Evolutionary conservation across 2,113 vertebrate genomes (phyloP).

Genomic region (Lamprologus speciosus): DNA sequence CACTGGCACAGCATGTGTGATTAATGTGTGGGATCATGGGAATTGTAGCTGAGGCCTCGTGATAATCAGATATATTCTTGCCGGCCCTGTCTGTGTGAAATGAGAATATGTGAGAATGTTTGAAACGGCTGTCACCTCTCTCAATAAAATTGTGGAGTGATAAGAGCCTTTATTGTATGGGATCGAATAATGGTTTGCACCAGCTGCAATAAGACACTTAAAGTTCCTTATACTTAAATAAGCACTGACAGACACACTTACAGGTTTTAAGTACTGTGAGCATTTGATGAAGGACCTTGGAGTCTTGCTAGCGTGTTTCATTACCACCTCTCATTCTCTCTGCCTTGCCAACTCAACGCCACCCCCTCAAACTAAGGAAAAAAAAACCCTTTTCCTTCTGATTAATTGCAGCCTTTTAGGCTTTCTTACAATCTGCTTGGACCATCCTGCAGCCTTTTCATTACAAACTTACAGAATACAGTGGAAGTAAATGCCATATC

Average conservation of each 20-base stretch:
- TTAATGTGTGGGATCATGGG: neutral
- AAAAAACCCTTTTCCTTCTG: neutral
- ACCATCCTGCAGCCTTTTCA: constrained; percentile 45
- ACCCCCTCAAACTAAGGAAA: neutral
- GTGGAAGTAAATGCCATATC: constrained; percentile 56
- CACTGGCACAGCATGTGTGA: neutral
- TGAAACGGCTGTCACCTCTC: neutral
- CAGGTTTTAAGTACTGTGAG: neutral
- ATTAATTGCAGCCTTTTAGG: constrained; percentile 57
- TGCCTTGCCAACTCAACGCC: neutral
- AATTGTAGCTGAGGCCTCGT: neutral
- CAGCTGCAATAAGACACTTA: neutral
- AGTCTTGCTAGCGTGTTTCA: constrained; percentile 18
- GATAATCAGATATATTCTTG: neutral
- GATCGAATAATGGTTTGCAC: neutral
- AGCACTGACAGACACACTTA: constrained; percentile 1
- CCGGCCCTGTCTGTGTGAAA: neutral
- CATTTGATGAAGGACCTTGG: constrained; percentile 18
- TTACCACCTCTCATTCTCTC: constrained; percentile 14
- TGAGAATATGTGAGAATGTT: neutral
- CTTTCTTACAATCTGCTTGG: constrained; percentile 24
- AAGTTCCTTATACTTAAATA: constrained; percentile 3
- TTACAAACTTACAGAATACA: constrained; percentile 33
- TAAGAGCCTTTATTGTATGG: neutral
- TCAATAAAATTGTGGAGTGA: constrained; percentile 2